Conservation (phyloP, 2,888 invertebrate species). For the Papilio elwesi region DNA sequence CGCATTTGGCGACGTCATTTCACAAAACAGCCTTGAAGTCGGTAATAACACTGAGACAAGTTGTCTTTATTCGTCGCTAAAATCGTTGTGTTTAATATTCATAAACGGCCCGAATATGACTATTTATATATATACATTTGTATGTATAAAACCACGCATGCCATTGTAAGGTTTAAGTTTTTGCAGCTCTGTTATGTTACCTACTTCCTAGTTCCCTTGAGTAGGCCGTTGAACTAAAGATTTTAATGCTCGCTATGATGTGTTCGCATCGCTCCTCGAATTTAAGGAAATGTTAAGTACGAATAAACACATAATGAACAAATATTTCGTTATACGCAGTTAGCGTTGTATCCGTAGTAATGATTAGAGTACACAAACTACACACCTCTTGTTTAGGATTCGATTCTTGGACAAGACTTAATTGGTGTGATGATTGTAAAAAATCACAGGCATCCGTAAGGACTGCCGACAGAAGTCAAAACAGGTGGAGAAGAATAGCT, state of each 20-base stretch:
- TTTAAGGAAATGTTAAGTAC: slow-evolving; percentile 24
- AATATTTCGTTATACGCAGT: neutral
- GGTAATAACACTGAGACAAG: slow-evolving; percentile 58
- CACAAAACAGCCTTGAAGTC: slow-evolving; percentile 59
- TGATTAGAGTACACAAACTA: neutral
- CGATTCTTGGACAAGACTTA: neutral
- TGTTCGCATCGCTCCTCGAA: slow-evolving; percentile 26
- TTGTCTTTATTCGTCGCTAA: slow-evolving; percentile 66
- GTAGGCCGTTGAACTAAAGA: slow-evolving; percentile 62
- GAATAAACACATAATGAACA: slow-evolving; percentile 1
- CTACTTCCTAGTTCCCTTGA: slow-evolving; percentile 73
- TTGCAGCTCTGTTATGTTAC: slow-evolving; percentile 54
- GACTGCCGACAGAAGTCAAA: too few species aligned
- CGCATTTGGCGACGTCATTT: slow-evolving; percentile 49
- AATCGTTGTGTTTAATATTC: slow-evolving; percentile 65
- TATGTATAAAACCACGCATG: slow-evolving; percentile 26
- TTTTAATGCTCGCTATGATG: slow-evolving; percentile 55
- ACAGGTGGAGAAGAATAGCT: too few species aligned
- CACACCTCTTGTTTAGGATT: neutral
- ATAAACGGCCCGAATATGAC: slow-evolving; percentile 65
- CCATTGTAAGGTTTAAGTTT: slow-evolving; percentile 59
- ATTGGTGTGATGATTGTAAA: neutral
- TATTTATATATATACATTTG: slow-evolving; percentile 55
- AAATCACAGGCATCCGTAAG: too few species aligned
- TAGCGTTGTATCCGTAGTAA: neutral